Conservation (phyloP, 2,113 vertebrate species). For the Prolemur simus region DNA sequence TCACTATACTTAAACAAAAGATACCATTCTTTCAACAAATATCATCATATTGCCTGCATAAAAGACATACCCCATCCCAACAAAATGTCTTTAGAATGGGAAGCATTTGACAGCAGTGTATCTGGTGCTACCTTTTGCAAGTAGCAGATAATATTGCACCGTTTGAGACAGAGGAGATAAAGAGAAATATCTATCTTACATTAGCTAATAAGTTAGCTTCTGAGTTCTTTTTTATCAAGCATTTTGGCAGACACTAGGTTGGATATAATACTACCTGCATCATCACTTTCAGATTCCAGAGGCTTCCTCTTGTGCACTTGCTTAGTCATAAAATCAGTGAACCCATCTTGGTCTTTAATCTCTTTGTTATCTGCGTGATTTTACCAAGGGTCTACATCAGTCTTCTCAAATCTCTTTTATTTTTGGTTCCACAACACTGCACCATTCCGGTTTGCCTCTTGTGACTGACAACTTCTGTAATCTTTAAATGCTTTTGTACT, state of each 20-base stretch:
- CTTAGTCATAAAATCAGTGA: not conserved
- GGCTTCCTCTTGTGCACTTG: not conserved
- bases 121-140: not conserved
- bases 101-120: not conserved
- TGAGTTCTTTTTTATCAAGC: not conserved
- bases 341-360: not conserved
- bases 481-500: not conserved
- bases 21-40: not conserved
- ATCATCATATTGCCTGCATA: not conserved
- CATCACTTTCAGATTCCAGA: not conserved
- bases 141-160: too few relatives aligned
- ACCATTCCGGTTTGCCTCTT: not conserved
- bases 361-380: not conserved
- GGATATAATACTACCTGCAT: not conserved
- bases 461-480: not conserved
- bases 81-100: not conserved
- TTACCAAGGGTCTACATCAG: not conserved
- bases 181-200: not conserved
- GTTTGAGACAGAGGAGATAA: not conserved
- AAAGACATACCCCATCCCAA: not conserved
- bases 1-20: not conserved
- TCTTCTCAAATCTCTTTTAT: not conserved
- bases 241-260: not conserved
- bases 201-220: not conserved
- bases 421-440: rapidly evolving